Evolutionary conservation across 2,113 vertebrate genomes (phyloP), one percentile per base, ranked within the genome.

Genomic region (Cyphomyrus plagiostoma): DNA sequence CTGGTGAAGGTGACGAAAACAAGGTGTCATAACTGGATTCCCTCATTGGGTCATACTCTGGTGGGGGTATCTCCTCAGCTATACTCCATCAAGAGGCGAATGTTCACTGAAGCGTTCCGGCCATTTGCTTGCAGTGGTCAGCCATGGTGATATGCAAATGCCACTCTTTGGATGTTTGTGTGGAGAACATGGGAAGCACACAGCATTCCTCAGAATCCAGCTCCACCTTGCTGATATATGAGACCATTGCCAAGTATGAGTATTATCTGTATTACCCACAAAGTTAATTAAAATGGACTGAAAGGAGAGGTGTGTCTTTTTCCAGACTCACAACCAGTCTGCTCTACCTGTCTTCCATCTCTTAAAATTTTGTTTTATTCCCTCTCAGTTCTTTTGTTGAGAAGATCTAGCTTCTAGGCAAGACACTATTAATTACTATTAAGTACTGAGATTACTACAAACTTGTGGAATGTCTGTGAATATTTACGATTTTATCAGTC

Each of bases 351-450:
- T 80, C 74, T 80, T 80, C 35, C 35, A 13, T 80, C 70, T 77
- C 35, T 80, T 35, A 80, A 80, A 19, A 42, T 42, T 80, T 80
- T 42, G 13, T 42, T 80, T 80, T 35, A 80, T 42, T 39, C 74
- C 35, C 35, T 42, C 30, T 77, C 6, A 2, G 15, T 80, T 80
- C 74, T 80, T 80, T 42, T 39, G 35, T 80, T 42, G 13, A 80
- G 35, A 80, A 80, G 74, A 80, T 80, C 30, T 80, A 80, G 74
- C 74, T 80, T 80, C 74, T 80, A 80, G 74, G 74, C 74, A 80
- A 42, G 4, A 35, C 74, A 80, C 74, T 80, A 80, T 80, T 39
- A 80, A 80, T 80, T 80, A 42, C 74, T 80, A 42, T 80, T 80
- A 80, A 19, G 35, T 80, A 42, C 35, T 80, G 35, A 80, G 74